Base-by-base conservation (phyloP, 2,113 vertebrate genomes). In the Gracilinanus agilis region DNA sequence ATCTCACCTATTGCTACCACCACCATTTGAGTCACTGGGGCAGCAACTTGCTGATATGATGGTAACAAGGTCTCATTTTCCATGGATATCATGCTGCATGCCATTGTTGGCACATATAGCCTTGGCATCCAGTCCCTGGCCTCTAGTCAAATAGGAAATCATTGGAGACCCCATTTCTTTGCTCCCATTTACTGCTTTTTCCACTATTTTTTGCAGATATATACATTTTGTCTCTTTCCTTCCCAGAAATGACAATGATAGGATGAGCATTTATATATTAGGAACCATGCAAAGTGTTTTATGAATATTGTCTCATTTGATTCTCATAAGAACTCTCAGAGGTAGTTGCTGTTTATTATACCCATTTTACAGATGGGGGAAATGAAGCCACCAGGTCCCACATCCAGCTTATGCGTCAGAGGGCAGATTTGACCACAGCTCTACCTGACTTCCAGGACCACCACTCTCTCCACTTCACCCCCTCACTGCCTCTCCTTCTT, bases 401-500 rank as follows among this genome's bases (percentile, higher is more conserved):
- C 61, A 75, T 34, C 1, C 0, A 83, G 1, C 49, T 49, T 40
- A 83, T 40, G 21, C 40, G 6, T 83, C 67, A 2, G 16, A 8
- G 27, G 13, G 3, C 27, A 13, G 27, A 29, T 67, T 67, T 34
- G 58, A 34, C 58, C 58, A 34, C 29, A 67, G n/a, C 1, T 40
- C 67, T 40, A 40, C 34, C 34, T 40, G 16, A 21, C n/a, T 83
- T n/a, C 1, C 95, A 96, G 92, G 89, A 23, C 21, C 54, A 93
- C 9, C 89, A 93, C 34, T 83, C 54, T 94, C 54, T 55, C 56
- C 91, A 0, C 6, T 12, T 9, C 44, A 53, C 6, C 9, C 88
- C 92, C 95, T 92, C 88, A 24, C 55, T 90, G 53, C 5, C n/a
- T 25, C 1, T 90, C 90, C 54, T 89, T 58, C 40, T 96, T 97